A percentile compares a stretch with the other conserved stretches of the same genome.
Evolutionary conservation across 1,140 invertebrate species (phyloP).

Genomic region (Papilio polytes): DNA sequence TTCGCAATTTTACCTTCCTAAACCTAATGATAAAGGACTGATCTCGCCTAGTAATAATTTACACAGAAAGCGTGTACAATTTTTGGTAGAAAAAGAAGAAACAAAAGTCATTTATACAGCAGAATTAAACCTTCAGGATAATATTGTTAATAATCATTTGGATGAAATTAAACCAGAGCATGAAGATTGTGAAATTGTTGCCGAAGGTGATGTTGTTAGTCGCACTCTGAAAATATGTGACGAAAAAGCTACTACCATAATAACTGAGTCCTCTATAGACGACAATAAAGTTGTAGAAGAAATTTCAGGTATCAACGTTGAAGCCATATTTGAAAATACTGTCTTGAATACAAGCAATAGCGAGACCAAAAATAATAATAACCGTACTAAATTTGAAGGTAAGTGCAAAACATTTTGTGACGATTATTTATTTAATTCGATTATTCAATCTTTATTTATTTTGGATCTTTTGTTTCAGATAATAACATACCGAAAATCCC

Average conservation of each 20-base stretch:
- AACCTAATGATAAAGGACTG: conserved; percentile 78
- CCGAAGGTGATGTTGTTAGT: conserved; percentile 69
- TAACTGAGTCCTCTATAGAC: conserved; percentile 41
- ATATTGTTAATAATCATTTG: conserved; percentile 48
- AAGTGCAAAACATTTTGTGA: background rate
- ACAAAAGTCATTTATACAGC: conserved; percentile 78
- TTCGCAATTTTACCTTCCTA: conserved; percentile 87
- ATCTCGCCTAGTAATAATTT: conserved; percentile 65
- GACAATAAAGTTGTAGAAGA: conserved; percentile 45
- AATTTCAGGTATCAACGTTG: background rate
- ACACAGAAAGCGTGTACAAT: conserved; percentile 85
- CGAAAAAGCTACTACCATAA: conserved; percentile 11
- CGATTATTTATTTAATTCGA: too few species aligned
- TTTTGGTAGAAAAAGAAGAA: conserved; percentile 85
- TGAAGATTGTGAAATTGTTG: conserved; percentile 48
- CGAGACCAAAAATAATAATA: conserved; percentile 37
- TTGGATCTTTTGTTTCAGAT: conserved; percentile 62
- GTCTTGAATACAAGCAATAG: background rate
- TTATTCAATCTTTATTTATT: conserved; percentile 45
- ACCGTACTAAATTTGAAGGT: conserved; percentile 13
- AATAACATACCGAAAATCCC: conserved; percentile 74
- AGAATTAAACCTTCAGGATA: conserved; percentile 72
- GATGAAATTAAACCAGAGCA: conserved; percentile 46
- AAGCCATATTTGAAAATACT: conserved; percentile 8
- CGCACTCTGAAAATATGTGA: conserved; percentile 54